Evolutionary conservation across 1,140 invertebrate genomes (phyloP).

Genomic region (Trichogramma pretiosum): DNA sequence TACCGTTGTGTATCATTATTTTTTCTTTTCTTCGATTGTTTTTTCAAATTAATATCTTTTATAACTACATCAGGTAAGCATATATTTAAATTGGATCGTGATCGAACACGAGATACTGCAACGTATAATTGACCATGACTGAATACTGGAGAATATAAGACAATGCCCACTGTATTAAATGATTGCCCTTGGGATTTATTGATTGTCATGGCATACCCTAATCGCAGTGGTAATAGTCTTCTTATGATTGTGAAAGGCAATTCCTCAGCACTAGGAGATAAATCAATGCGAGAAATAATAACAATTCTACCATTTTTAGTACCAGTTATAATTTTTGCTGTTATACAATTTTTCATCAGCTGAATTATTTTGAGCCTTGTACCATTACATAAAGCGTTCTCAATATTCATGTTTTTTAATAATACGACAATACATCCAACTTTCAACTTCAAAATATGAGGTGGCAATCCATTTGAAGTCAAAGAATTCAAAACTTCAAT

Average conservation of each 20-base stretch:
- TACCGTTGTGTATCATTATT: no score
- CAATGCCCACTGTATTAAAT: not conserved
- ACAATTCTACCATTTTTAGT: not conserved
- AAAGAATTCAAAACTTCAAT: not conserved
- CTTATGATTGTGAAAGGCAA: not conserved
- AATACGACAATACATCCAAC: not conserved
- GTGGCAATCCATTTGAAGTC: not conserved
- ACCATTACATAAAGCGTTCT: not conserved
- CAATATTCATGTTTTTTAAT: no score
- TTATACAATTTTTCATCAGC: not conserved
- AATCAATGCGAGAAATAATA: slow-evolving; percentile 1
- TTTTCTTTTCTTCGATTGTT: no score
- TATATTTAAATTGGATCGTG: no score
- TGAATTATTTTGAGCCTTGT: not conserved
- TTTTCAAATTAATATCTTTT: no score
- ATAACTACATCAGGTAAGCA: no score
- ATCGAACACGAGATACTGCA: no score
- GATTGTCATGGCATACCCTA: slow-evolving; percentile 2
- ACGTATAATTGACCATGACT: slow-evolving; percentile 1
- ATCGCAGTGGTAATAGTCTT: not conserved
- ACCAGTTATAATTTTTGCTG: not conserved
- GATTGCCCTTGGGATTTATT: slow-evolving; percentile 4
- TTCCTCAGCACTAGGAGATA: not conserved
- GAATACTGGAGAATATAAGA: not conserved
- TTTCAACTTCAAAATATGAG: not conserved